Evolutionary conservation across 1,140 invertebrate species (phyloP), one percentile per base, ranked within the genome.

Genomic region (Cydia fagiglandana): DNA sequence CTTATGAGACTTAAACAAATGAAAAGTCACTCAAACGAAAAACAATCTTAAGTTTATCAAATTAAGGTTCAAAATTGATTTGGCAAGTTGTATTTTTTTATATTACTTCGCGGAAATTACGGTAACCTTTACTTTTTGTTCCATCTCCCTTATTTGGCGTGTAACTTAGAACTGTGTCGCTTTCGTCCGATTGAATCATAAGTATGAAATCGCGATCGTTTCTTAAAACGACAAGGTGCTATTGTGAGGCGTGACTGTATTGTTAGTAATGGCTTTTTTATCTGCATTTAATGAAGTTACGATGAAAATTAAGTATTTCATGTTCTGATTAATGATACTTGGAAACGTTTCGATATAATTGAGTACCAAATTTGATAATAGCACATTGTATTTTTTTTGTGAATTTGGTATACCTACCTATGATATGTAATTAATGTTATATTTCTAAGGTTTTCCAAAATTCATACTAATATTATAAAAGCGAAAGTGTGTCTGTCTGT

Each of bases 41-140:
- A 24, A 20, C 56, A 61, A 2, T n/a, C 20, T 61, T 61, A 61
- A 24, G 9, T 5, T 61, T 20, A 20, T 0, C 4, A 9, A 0
- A 17, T 1, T 61, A 61, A 24, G 9, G 20, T 61, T 12, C 9
- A 24, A 24, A 24, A 24, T 24, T 24, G 20, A 61, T 61, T 24
- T 24, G 56, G 9, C 2, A 61, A 20, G 4, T 56, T 9, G 10
- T 24, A 61, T 61, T 61, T 61, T 61, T 61, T 61, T 56, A 56
- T 56, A 50, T 50, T 50, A 5, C 15, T 70, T 70, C 38, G 30
- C 66, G 34, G 66, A 38, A 70, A 12, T 70, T 70, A 45, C 66
- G 15, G 66, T 70, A 70, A 70, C 66, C 30, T 70, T 66, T 70
- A 41, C 66, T 38, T 70, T 61, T 61, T 70, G 66, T 70, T 20